These are phyloP conservation scores for Cecidostiba fungosa DNA, from an alignment of 2,888 invertebrate genomes.

Conservation along the genomic window DNA sequence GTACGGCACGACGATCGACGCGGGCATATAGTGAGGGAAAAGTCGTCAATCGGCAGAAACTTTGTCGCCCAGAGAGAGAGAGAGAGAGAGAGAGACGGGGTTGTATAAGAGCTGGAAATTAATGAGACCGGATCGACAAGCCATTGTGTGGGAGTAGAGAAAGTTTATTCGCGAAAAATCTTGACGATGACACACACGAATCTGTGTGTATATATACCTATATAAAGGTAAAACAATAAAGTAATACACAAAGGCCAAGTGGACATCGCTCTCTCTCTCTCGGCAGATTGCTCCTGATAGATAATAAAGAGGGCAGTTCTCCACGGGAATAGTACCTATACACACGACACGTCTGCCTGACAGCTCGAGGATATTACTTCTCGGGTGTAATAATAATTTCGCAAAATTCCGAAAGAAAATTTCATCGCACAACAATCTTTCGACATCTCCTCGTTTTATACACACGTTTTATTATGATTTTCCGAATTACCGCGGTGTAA, in stretches of 20 bases:
- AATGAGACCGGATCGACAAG: constrained; percentile 31
- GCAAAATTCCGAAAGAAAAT: constrained; percentile 26
- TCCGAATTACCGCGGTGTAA: not conserved
- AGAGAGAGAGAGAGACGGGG: no score
- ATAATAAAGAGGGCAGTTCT: constrained; percentile 68
- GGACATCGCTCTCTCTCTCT: constrained; percentile 60
- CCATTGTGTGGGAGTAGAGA: constrained; percentile 20
- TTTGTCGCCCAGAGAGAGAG: no score
- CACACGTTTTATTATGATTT: not conserved
- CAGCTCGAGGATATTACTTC: constrained; percentile 3
- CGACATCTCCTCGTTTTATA: not conserved
- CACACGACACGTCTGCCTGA: constrained; percentile 68
- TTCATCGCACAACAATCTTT: no score
- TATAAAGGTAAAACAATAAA: constrained; percentile 54
- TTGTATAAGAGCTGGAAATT: constrained; percentile 26
- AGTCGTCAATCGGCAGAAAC: constrained; percentile 52
- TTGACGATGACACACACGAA: constrained; percentile 31
- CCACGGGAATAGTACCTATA: no score
- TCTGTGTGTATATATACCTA: not conserved
- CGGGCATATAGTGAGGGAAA: constrained; percentile 35
- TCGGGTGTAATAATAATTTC: constrained; percentile 70
- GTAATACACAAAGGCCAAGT: no score
- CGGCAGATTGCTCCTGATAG: constrained; percentile 74
- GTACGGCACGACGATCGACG: constrained; percentile 66
- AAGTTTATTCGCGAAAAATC: constrained; percentile 6